Evolutionary conservation across 2,797 vertebrate genomes (phyloP), one percentile per base, ranked within the genome.

Genomic region (Ptychadena robeensis): DNA sequence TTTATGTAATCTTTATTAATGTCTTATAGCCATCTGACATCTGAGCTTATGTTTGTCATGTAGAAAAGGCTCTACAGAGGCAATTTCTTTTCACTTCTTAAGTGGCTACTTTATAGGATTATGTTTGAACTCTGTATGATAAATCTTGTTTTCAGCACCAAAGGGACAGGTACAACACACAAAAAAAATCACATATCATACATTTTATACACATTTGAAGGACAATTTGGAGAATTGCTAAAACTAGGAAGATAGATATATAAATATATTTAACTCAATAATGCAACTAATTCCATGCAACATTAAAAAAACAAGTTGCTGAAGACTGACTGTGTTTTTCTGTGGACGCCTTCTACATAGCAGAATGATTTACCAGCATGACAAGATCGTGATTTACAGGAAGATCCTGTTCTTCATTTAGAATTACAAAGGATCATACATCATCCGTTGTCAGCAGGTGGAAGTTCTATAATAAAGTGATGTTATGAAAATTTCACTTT

Each of bases 401-500:
- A 67, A 79, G 76, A 53, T 68, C 44, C 76, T 68, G 65, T 79
- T 48, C 40, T 57, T 53, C 64, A 79, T 68, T 68, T 44, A 53
- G 64, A 68, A 67, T 67, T 79, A 79, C 64, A 79, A 53, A 66
- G 59, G 44, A 66, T 57, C 59, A 77, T 68, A 68, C 30, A 67
- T 68, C 76, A 79, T 44, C 64, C 64, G 2, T 66, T 79, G 76
- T 79, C 38, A 79, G 63, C 37, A 79, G 64, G 76, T 68, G 63
- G 40, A 59, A 35, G 38, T 68, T 68, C 38, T 68, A 11, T 79
- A 79, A 79, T 79, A 68, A 79, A 68, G 30, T 37, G 73, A 74
- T 63, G 57, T 75, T 75, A 75, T 75, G 73, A 63, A 75, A 75
- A 64, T 66, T 68, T 79, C 64, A 68, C 40, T 79, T 79, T 68